A percentile compares a stretch with the other conserved stretches of the same genome.
Conservation (phyloP, 2,797 vertebrate genomes). For the Sphenodon punctatus region DNA sequence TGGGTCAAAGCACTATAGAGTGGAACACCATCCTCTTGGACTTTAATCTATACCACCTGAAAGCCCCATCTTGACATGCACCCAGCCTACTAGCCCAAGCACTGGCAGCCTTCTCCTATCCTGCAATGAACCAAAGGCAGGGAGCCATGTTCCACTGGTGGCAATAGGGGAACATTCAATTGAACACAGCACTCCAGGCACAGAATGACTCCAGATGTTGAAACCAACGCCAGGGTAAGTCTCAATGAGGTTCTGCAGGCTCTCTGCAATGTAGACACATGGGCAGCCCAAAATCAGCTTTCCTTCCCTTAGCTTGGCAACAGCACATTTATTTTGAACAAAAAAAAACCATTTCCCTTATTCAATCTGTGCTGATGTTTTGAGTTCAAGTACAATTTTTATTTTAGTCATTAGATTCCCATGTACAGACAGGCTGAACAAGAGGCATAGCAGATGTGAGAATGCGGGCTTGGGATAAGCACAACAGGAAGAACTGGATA, state of each 20-base stretch:
- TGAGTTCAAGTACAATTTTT: not conserved
- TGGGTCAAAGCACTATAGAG: not conserved
- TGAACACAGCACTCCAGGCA: too few relatives aligned
- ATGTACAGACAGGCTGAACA: not conserved
- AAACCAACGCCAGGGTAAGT: too few relatives aligned
- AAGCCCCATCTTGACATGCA: not conserved
- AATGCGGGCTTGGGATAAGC: not conserved
- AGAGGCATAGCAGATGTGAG: not conserved
- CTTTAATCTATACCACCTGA: not conserved
- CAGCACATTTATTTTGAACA: too few relatives aligned
- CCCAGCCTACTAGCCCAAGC: not conserved
- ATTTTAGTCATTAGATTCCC: not conserved
- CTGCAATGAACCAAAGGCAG: too few relatives aligned
- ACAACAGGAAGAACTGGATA: not conserved
- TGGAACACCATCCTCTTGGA: not conserved
- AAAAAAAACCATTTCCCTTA: not conserved
- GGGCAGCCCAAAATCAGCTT: too few relatives aligned
- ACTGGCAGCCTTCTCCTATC: not conserved
- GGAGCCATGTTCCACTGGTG: too few relatives aligned
- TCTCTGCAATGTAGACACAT: too few relatives aligned
- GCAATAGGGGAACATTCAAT: too few relatives aligned
- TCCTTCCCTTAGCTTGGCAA: not conserved
- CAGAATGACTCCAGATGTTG: too few relatives aligned
- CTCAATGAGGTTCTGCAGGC: too few relatives aligned
- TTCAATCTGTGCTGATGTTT: not conserved